Base-by-base conservation (phyloP, 1,140 invertebrate genomes). In the Zaprionus africanus region DNA sequence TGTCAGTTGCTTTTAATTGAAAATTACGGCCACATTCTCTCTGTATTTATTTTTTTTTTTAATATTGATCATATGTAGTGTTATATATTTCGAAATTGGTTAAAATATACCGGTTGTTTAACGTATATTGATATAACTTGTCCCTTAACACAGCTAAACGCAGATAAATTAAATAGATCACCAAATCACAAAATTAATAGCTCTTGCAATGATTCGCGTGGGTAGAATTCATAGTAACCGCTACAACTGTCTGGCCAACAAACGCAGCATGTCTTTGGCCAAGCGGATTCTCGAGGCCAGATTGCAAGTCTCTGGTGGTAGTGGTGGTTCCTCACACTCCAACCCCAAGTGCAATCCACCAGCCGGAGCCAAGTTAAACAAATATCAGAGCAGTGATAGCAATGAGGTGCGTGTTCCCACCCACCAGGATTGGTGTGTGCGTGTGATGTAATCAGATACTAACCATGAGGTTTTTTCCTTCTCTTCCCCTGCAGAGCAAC, bases 201-300 rank as follows among this genome's bases (percentile, higher is more conserved):
- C 26, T 26, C 26, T 34, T 54, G 75, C 76, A 87, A 86, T 86
- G 83, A 82, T 86, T 68, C 77, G 79, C 28, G 36, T 64, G 51
- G 46, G 65, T 65, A 76, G 61, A 72, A 66, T 72, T 9, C 36
- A 46, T 60, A 11, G 17, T 17, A 2, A n/a, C 6, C 13, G 2
- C 36, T 13, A 2, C 7, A 31, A 7, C 2, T 49, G 11, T 34
- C 31, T 26, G 1, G 34, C 6, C 26, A n/a, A 59, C 1, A 51
- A 19, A 15, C 53, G 68, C 2, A 34, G n/a, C 15, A 72, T 76
- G 69, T 66, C 69, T 6, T 9, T 66, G 13, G 62, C 61, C 28
- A 60, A 61, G 2, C 38, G 62, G 5, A 15, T 76, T 0, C 1
- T 70, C 1, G 58, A 53, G 26, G 6, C 54, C 12, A 28, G 15